Base-by-base conservation (phyloP, 1,140 invertebrate genomes). In the Oryzaephilus surinamensis region DNA sequence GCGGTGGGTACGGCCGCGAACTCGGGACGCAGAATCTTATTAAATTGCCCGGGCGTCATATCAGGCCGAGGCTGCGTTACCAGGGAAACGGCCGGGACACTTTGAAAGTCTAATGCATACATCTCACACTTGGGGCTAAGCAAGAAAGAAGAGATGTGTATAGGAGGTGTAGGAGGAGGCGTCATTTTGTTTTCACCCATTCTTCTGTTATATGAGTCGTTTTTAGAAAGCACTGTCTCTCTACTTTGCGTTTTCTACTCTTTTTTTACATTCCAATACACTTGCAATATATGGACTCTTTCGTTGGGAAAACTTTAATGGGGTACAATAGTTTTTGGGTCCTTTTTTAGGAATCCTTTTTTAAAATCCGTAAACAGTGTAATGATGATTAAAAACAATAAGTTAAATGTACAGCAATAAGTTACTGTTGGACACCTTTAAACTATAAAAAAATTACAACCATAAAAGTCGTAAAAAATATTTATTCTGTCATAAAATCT, bases 41-140 rank as follows among this genome's bases (percentile, higher is more conserved):
- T 61, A 61, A 61, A 61, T 61, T 61, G 58, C 57, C 58, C 58
- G 58, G 58, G 58, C 58, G 58, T 61, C 58, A 61, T 61, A 61
- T 61, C 57, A 56, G 55, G 48, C 54, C 54, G 51, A 54, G 50
- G 55, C 56, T 50, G 52, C 55, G 58, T 61, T 59, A 53, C 57
- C 52, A 54, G 44, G 57, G 56, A 51, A 61, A 61, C 58, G 57
- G 57, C 56, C 58, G 56, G 57, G 58, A 61, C 58, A 61, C 58
- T 61, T 61, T 61, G 57, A 61, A 61, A 61, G 58, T 61, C 58
- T 61, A 61, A 61, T 61, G 58, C 57, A 61, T 59, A 61, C 57
- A 59, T 61, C 58, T 61, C 57, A 59, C 58, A 59, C 58, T 58
- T 67, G 57, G 53, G 50, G 35, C 48, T 48, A 46, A 50, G 51